Conservation (phyloP, 1,140 invertebrate genomes). For the Drosophila ogumai region DNA sequence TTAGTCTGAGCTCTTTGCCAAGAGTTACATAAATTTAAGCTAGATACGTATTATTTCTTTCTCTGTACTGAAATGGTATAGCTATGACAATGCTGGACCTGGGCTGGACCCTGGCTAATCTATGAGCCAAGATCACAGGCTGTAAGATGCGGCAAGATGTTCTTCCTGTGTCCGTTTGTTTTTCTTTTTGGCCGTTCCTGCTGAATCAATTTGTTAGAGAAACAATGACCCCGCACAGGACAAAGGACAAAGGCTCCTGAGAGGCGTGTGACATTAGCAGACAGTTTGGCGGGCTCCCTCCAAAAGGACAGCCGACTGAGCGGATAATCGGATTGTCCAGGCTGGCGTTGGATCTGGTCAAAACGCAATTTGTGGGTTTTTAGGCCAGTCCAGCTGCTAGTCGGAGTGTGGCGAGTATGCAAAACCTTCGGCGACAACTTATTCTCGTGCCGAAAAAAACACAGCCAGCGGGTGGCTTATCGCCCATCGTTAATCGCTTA, state of each 20-base stretch:
- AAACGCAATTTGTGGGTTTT: slow-evolving; percentile 74
- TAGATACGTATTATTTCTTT: background rate
- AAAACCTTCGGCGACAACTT: slow-evolving; percentile 44
- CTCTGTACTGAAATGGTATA: slow-evolving; percentile 48
- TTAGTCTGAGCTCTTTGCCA: too few species aligned
- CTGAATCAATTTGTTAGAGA: slow-evolving; percentile 74
- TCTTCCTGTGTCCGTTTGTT: slow-evolving; percentile 3
- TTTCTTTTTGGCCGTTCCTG: slow-evolving; percentile 56
- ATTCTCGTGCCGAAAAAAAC: slow-evolving; percentile 24
- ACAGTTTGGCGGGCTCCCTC: slow-evolving; percentile 57
- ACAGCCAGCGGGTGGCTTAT: slow-evolving; percentile 48
- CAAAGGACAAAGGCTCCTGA: slow-evolving; percentile 40
- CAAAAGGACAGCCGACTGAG: slow-evolving; percentile 53
- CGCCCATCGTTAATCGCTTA: slow-evolving; percentile 61
- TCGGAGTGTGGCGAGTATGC: slow-evolving; percentile 30
- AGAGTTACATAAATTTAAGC: too few species aligned
- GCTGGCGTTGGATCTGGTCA: slow-evolving; percentile 34
- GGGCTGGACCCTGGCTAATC: slow-evolving; percentile 55
- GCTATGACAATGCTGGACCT: slow-evolving; percentile 59
- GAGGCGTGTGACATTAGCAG: slow-evolving; percentile 78
- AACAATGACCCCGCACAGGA: slow-evolving; percentile 60
- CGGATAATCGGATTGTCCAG: slow-evolving; percentile 72
- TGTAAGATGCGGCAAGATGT: slow-evolving; percentile 70
- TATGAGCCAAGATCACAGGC: slow-evolving; percentile 63
- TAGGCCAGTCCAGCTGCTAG: slow-evolving; percentile 37